Percentiles rank a stretch among this genome's conserved stretches.
These are phyloP conservation scores for Drosophila nr. fundita DNA, from an alignment of 2,888 invertebrate genomes.

Conservation along the genomic window DNA sequence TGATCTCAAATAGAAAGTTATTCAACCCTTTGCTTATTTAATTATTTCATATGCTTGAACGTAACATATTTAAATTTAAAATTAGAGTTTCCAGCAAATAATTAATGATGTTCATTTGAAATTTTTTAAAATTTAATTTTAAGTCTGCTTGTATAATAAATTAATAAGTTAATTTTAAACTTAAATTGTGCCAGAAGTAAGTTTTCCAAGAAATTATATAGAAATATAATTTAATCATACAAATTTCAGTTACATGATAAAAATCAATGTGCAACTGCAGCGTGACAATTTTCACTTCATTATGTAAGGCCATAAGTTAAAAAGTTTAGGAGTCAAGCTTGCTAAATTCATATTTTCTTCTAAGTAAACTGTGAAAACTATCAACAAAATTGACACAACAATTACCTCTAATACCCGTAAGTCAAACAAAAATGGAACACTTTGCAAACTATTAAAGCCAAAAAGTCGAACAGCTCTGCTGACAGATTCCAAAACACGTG, in stretches of 20 bases:
- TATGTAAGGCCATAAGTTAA: conserved; percentile 9
- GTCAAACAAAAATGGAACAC: conserved; percentile 44
- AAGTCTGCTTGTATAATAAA: not conserved
- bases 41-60: not conserved
- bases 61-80: not conserved
- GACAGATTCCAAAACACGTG: conserved; percentile 78
- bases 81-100: not conserved
- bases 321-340: conserved; percentile 19
- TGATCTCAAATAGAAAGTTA: not conserved
- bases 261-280: no score
- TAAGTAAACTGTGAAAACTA: conserved; percentile 20
- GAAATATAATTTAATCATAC: no score
- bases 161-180: no score
- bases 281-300: conserved; percentile 9
- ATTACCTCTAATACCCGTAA: conserved; percentile 43
- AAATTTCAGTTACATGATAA: no score
- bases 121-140: not conserved
- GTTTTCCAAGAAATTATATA: no score
- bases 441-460: conserved; percentile 71
- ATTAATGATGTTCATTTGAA: not conserved
- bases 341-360: conserved; percentile 17
- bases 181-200: not conserved
- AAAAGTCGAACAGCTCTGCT: conserved; percentile 67
- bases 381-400: conserved; percentile 44
- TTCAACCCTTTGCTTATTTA: not conserved